These are phyloP conservation scores for Tyrophagus putrescentiae DNA, from an alignment of 1,140 invertebrate species.

Conservation along the genomic window DNA sequence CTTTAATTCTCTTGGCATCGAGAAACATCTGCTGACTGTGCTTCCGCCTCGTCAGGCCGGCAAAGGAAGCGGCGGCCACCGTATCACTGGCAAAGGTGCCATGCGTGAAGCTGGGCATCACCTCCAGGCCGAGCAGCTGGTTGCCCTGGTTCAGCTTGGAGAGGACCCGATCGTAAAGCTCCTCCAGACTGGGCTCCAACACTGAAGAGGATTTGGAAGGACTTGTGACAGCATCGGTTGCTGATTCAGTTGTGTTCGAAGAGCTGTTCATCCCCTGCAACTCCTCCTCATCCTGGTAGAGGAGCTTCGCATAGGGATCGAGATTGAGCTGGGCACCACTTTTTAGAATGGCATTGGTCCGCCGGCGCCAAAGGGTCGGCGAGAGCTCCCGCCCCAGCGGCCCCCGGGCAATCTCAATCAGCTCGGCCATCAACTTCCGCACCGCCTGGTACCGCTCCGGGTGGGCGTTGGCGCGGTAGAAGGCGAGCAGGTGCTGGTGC, in stretches of 20 bases:
- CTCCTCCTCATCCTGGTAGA: no score
- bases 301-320: not conserved
- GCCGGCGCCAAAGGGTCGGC: constrained; percentile 67
- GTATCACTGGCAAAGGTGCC: not conserved
- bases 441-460: constrained; percentile 63
- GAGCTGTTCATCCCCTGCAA: no score
- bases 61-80: not conserved
- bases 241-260: not conserved
- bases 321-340: constrained; percentile 48
- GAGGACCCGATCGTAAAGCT: constrained; percentile 5
- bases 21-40: not conserved
- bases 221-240: not conserved
- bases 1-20: not conserved
- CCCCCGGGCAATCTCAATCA: constrained; percentile 67
- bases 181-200: constrained; percentile 7
- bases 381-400: constrained; percentile 70
- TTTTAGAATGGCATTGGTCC: constrained; percentile 89
- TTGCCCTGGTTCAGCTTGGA: constrained; percentile 3
- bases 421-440: constrained; percentile 68
- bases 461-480: constrained; percentile 74
- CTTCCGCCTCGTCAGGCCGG: not conserved
- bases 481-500: constrained; percentile 73
- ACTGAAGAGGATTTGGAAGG: not conserved
- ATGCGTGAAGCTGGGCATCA: constrained; percentile 9
- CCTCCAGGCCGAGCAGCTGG: not conserved